A percentile compares a stretch with the other conserved stretches of the same genome.
Conservation (phyloP, 2,113 vertebrate genomes). For the Marmota flaviventris region DNA sequence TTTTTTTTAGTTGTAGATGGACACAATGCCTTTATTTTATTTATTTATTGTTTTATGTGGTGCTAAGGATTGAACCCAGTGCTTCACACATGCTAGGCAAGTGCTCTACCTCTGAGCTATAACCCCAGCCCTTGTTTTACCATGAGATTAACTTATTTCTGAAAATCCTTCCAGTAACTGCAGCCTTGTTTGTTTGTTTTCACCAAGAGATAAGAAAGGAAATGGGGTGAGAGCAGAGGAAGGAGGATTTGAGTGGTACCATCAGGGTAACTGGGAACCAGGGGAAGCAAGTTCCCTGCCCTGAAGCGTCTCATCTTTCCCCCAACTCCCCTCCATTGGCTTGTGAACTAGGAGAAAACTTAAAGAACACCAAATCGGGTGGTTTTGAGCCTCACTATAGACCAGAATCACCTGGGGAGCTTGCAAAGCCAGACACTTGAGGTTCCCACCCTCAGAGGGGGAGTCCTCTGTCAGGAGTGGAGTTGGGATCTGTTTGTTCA, state of each 20-base stretch:
- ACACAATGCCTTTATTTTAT: too few species aligned
- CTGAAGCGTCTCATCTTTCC: neutral
- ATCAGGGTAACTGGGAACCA: neutral
- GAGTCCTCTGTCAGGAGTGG: neutral
- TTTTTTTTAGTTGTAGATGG: too few species aligned
- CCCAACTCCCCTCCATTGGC: neutral
- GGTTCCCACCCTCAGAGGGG: neutral
- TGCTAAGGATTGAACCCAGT: too few species aligned
- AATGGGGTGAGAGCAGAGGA: neutral
- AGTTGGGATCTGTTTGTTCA: neutral
- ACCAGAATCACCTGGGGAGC: neutral
- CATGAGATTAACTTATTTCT: constrained; percentile 29
- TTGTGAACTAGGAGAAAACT: neutral
- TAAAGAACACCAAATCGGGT: neutral
- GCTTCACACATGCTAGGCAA: too few species aligned
- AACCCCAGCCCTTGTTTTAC: neutral
- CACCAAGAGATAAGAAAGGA: neutral
- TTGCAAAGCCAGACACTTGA: neutral
- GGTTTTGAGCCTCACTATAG: neutral
- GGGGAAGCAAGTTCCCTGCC: neutral
- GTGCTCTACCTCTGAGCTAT: too few species aligned
- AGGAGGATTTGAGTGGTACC: neutral
- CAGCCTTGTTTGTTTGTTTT: neutral
- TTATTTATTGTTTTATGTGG: too few species aligned
- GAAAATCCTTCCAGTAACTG: neutral